Evolutionary conservation across 2,113 vertebrate genomes (phyloP).

Genomic region (Pogonocichla stellata): DNA sequence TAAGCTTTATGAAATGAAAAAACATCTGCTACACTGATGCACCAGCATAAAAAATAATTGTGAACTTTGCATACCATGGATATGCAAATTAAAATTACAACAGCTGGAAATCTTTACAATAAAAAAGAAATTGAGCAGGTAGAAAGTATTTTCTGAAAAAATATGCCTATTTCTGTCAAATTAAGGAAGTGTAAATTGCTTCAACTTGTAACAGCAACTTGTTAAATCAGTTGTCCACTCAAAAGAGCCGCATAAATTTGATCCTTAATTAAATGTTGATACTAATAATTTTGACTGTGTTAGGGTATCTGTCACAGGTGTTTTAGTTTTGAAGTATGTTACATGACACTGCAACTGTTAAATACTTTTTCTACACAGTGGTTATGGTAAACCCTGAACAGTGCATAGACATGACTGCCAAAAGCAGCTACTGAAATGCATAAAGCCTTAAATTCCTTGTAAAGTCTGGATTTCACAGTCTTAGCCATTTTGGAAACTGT

Average conservation of each 20-base stretch:
- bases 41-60: neutral
- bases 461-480: neutral
- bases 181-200: slow-evolving; percentile 54
- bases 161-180: neutral
- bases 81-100: slow-evolving; percentile 23
- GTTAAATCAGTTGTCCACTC: slow-evolving; percentile 48
- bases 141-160: slow-evolving; percentile 23
- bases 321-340: slow-evolving; percentile 29
- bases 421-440: neutral
- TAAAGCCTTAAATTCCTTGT: neutral
- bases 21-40: neutral
- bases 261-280: slow-evolving; percentile 48
- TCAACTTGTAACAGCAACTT: slow-evolving; percentile 31
- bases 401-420: neutral
- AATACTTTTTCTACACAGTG: neutral
- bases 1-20: slow-evolving; percentile 45
- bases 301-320: neutral
- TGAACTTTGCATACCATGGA: neutral
- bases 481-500: neutral
- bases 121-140: neutral
- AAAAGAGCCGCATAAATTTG: neutral
- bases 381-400: neutral
- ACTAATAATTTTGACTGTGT: slow-evolving; percentile 4
- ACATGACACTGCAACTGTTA: neutral
- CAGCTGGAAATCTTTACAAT: slow-evolving; percentile 1